Evolutionary conservation across 2,888 invertebrate species (phyloP), one percentile per base, ranked within the genome.

Genomic region (Lasioglossum marginatum): DNA sequence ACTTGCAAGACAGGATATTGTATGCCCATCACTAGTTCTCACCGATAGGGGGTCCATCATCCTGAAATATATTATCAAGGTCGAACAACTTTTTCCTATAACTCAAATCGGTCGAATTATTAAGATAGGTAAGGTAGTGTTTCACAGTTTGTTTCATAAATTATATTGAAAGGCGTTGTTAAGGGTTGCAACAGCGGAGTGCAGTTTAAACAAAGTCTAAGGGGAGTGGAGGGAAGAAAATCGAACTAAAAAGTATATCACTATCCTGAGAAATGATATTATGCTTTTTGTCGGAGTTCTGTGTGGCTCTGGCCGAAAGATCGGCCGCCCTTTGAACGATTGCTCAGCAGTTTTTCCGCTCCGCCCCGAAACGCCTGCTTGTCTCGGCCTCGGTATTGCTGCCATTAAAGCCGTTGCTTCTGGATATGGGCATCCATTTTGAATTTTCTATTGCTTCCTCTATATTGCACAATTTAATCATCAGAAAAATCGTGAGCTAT

Each of bases 331-430:
- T 91, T 91, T 92, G 88, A 92, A 92, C 91, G 92, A 93, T 94
- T 93, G 89, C 93, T 94, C 93, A 93, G 93, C 94, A 92, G 89
- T 93, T 94, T 94, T 94, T 92, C 92, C 92, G 94, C 94, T 91
- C 94, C 94, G 94, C 94, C 94, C 94, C 87, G 92, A 87, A 91
- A 92, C 92, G 92, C 92, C 92, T 85, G 93, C 81, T 89, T 85
- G 83, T 82, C 77, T 71, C 83, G 77, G 68, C 80, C 79, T 72
- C 83, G 82, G 79, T 79, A 85, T 79, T 79, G 79, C 82, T 84
- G 88, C 82, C 86, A 84, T 87, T 88, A 88, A 80, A 86, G 76
- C 87, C 74, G 79, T 77, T 77, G 48, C 63, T 52, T n/a, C 70
- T 70, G 23, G 37, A 19, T 45, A 16, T 37, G 34, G 6, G 16